phyloP scores from a whole-genome alignment of 2,113 vertebrate genomes.

The Muntiacus reevesi region DNA sequence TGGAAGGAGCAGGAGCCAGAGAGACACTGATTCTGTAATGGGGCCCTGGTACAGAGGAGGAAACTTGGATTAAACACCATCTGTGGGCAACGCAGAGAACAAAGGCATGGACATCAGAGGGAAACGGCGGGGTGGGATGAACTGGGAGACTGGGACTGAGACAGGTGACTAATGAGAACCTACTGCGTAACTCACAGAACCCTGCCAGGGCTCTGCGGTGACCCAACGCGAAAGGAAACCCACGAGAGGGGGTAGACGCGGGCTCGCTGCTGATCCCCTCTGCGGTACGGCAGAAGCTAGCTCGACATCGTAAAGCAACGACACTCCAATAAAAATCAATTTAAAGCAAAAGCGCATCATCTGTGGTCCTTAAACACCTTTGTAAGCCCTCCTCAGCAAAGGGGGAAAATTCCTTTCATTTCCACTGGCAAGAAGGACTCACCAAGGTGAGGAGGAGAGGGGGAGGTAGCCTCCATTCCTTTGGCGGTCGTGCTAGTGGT shows the following conservation, averaged over 20 bases:
- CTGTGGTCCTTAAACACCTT: background rate
- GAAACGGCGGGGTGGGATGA: background rate
- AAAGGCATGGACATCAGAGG: background rate
- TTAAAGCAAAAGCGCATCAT: background rate
- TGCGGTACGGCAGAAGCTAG: background rate
- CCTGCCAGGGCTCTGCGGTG: background rate
- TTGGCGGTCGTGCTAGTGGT: too few relatives aligned
- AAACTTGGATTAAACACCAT: background rate
- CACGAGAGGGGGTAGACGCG: accelerated
- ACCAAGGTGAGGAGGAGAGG: background rate
- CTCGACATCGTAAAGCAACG: accelerated
- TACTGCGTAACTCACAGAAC: accelerated
- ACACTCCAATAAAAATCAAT: background rate
- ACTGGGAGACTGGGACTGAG: accelerated
- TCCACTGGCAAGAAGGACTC: background rate
- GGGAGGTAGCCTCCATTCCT: background rate
- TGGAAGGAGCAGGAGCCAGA: background rate
- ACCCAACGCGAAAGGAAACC: accelerated
- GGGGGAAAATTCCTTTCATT: too few relatives aligned
- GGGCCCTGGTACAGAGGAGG: background rate
- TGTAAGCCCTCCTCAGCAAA: background rate
- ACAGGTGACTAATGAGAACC: background rate
- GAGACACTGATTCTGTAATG: background rate
- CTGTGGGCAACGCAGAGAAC: background rate
- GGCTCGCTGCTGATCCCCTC: background rate